A percentile compares a stretch with the other conserved stretches of the same genome.
Conservation (phyloP, 2,888 invertebrate genomes). For the Tromatobia lineatoria region DNA sequence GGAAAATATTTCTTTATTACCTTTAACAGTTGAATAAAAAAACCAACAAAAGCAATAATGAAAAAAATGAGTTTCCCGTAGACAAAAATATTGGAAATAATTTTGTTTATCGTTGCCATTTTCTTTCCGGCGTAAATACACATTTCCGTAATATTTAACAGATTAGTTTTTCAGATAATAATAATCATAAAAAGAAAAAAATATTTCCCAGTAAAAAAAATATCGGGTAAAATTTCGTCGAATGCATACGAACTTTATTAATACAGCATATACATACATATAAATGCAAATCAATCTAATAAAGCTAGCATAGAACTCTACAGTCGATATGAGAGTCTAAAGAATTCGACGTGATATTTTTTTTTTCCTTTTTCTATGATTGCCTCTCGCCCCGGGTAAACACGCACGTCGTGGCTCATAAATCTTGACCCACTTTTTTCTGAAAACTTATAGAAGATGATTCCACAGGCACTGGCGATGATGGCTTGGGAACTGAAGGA, state of each 20-base stretch:
- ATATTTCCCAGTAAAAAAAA: background rate
- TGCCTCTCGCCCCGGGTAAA: constrained; percentile 59
- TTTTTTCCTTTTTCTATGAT: constrained; percentile 57
- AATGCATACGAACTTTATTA: background rate
- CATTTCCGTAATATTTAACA: too few species aligned
- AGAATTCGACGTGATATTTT: constrained; percentile 49
- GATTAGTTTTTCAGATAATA: too few species aligned
- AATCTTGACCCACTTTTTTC: constrained; percentile 72
- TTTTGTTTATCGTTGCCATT: too few species aligned
- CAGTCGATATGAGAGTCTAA: constrained; percentile 40
- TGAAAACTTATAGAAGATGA: constrained; percentile 52
- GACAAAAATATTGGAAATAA: too few species aligned
- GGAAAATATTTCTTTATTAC: too few species aligned
- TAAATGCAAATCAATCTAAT: constrained; percentile 28
- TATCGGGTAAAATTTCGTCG: background rate
- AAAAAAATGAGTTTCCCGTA: too few species aligned
- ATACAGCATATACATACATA: background rate
- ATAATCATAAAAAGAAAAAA: background rate
- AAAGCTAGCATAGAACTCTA: constrained; percentile 13
- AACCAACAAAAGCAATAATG: too few species aligned
- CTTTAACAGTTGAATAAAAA: too few species aligned
- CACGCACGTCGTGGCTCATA: constrained; percentile 63
- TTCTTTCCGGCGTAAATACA: too few species aligned
- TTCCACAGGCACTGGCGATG: constrained; percentile 39
- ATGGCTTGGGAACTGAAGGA: constrained; percentile 20